Base-by-base conservation (phyloP, 2,797 vertebrate species). In the Melanotaenia parkinsoni region DNA sequence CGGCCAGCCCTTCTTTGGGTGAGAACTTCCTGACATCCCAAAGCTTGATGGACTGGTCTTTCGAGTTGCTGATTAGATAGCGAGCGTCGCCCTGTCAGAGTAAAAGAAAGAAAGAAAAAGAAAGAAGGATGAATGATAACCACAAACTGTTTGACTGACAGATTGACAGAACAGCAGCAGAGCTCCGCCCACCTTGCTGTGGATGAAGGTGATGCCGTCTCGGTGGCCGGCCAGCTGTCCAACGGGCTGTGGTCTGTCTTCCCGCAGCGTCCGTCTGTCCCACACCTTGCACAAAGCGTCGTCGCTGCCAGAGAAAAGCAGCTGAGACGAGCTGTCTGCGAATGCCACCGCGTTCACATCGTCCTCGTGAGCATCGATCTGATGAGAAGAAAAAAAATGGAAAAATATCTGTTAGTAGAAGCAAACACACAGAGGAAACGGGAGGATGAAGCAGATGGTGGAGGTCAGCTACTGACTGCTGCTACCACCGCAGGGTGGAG, bases 1-100 rank as follows among this genome's bases (percentile, higher is more conserved):
- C 97, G 24, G 96, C 96, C 77, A 98, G 86, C 1, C 96, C 97
- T 79, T 97, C 96, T 78, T 95, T 94, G 50, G 96, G 95, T 0
- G 97, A 97, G 87, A 97, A 96, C 81, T 94, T 95, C 58, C 97
- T 94, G 70, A 98, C 92, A 59, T 98, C 97, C 97, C 97, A 98
- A 37, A 98, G 95, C 79, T 98, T 98, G 86, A 98, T 97, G 63
- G 96, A 97, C 94, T 98, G 97, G 88, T 98, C 97, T 90, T 98
- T 98, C 1, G 97, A 98, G 91, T 98, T 98, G 80, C 96, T 97
- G 83, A 98, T 97, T 78, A 98, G 91, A 83, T 97, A 98, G 13
- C 97, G 94, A 0, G 96, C 96, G 7, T 98, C 97, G 0, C 96
- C 96, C 97, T 98, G 86, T 1, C 13, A 26, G 9, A 56, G n/a